Base-by-base conservation (phyloP, 2,113 vertebrate species). In the Echinops telfairi region DNA sequence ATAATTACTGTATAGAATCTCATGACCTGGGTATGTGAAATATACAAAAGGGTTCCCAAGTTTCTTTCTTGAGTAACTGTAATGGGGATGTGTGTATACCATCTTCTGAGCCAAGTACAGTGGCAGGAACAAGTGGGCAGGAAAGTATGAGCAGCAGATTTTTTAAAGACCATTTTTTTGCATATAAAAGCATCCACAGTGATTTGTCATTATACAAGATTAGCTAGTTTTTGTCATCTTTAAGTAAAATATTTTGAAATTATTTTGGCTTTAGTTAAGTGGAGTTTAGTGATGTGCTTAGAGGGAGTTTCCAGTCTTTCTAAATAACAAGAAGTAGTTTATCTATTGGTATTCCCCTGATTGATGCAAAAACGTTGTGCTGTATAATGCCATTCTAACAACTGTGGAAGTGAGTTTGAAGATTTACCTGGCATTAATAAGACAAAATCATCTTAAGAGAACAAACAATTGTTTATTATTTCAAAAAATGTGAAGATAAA, bases 231-330 rank as follows among this genome's bases (percentile, higher is more conserved):
- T 82, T 89, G 9, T 47, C 15, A 86, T 81, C 40, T 93, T 93
- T 89, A 90, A 86, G 20, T 78, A 95, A 92, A 86, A 78, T 68
- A 73, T 83, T 88, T 90, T 94, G 15, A 83, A 88, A 88, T 86
- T 76, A 10, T 83, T 62, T 84, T 96, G 47, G 53, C 10, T 23
- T 90, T 86, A 66, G 60, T 83, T 95, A 86, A 95, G 88, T 80
- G 62, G 25, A 78, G 12, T 64, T 53, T 88, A 84, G 66, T 93
- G 47, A 90, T 73, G 81, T 95, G 19, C 29, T 86, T 29, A 73
- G 83, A 93, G 84, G 71, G 80, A 68, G 77, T 94, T 86, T 95
- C 90, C 23, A 83, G 33, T 78, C 14, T 31, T 20, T 92, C 40
- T 83, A 66, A 85, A 86, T 83, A 83, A 78, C 0, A 77, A 81